Evolutionary conservation across 1,140 invertebrate genomes (phyloP).

Genomic region (Zelostemma sp.): DNA sequence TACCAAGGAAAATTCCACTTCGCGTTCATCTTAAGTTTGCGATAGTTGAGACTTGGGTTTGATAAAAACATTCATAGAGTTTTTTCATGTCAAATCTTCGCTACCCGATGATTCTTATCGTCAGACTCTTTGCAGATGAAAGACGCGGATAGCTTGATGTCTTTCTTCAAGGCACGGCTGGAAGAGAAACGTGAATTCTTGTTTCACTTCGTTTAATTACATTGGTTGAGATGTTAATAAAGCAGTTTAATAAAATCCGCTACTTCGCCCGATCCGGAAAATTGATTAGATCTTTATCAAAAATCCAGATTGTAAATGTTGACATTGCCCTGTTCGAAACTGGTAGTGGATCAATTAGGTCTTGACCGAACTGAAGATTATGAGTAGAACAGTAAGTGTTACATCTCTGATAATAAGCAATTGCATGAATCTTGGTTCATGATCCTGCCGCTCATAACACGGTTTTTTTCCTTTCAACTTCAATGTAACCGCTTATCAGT

Average conservation of each 20-base stretch:
- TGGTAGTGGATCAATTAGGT: not conserved
- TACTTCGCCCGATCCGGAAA: not conserved
- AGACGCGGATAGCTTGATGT: no score
- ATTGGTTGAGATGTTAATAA: not conserved
- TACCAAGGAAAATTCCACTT: no score
- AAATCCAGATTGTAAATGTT: not conserved
- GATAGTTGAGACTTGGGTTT: no score
- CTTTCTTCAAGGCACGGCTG: no score
- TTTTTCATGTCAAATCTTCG: no score
- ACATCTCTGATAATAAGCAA: not conserved
- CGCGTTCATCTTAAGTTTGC: no score
- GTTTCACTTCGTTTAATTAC: not conserved
- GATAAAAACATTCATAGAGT: no score
- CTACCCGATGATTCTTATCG: no score
- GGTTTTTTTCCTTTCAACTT: not conserved
- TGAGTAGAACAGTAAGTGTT: not conserved
- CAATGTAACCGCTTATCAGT: not conserved
- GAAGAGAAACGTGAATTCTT: no score
- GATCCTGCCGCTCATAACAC: not conserved
- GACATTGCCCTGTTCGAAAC: not conserved
- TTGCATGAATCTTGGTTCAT: not conserved
- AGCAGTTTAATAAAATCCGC: not conserved
- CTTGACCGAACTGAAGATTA: no score
- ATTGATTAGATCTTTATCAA: not conserved
- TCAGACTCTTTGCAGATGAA: no score